These are phyloP conservation scores for Chrysocyon brachyurus DNA, from an alignment of 2,797 vertebrate genomes.

Conservation along the genomic window DNA sequence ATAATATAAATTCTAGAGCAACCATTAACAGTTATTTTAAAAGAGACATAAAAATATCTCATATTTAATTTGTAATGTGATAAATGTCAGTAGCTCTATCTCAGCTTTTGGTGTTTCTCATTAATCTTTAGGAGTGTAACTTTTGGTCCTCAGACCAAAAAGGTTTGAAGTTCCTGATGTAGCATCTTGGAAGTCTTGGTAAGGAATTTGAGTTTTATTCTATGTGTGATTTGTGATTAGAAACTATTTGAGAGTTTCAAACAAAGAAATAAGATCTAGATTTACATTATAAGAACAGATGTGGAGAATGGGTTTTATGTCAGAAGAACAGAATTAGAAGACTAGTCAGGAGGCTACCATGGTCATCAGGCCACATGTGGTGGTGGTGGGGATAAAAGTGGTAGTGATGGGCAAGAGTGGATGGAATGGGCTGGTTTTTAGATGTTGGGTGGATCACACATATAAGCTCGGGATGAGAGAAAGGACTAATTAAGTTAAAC, in stretches of 20 bases:
- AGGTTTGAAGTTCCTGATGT: not conserved
- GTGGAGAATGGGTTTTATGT: not conserved
- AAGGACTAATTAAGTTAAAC: not conserved
- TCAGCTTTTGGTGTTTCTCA: not conserved
- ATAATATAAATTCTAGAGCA: slow-evolving; percentile 11
- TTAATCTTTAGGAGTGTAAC: not conserved
- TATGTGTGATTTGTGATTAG: not conserved
- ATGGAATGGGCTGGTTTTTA: not conserved
- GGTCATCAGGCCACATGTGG: not conserved
- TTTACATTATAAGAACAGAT: not conserved
- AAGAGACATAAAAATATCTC: not conserved
- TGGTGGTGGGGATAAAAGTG: not conserved
- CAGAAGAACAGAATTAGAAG: not conserved
- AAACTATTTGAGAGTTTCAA: not conserved
- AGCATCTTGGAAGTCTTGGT: not conserved
- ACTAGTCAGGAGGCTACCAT: not conserved
- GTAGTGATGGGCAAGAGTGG: not conserved
- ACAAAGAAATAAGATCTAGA: not conserved
- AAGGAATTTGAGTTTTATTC: not conserved
- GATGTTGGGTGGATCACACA: not conserved
- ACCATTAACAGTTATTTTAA: slow-evolving; percentile 1
- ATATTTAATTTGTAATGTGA: not conserved
- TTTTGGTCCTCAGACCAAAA: not conserved
- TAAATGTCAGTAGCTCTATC: not conserved
- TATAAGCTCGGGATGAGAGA: not conserved